phyloP scores from a whole-genome alignment of 2,113 vertebrate genomes.

The Entomyzon cyanotis region DNA sequence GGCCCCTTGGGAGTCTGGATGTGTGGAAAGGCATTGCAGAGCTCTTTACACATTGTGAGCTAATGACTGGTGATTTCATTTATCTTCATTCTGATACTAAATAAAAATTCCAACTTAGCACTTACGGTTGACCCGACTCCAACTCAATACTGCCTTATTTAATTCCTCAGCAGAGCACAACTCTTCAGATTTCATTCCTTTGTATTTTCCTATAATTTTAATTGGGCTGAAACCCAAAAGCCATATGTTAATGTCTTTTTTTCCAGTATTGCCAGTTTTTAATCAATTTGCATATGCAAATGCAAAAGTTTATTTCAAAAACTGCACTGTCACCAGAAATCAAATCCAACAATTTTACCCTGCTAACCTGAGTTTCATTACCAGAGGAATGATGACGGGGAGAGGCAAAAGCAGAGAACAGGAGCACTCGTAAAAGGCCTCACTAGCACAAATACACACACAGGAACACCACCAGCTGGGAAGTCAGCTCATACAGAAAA shows the following conservation, averaged over 20 bases:
- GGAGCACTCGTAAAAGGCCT: background rate
- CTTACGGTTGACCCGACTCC: background rate
- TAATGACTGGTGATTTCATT: constrained; percentile 62
- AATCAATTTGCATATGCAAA: background rate
- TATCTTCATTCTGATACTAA: constrained; percentile 49
- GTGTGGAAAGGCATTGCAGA: background rate
- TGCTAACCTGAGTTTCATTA: background rate
- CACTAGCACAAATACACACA: background rate
- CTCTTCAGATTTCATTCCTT: background rate
- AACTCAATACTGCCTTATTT: background rate
- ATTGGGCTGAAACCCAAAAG: background rate
- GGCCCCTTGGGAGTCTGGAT: background rate
- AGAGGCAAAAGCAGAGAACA: background rate
- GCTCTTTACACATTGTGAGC: constrained; percentile 10
- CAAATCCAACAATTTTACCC: background rate
- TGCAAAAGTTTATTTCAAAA: background rate
- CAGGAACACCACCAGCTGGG: background rate
- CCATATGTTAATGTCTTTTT: background rate
- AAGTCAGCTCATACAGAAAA: background rate
- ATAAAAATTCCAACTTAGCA: background rate
- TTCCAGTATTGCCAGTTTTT: background rate
- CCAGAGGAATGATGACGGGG: background rate
- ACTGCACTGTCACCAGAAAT: background rate
- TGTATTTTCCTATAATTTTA: background rate
- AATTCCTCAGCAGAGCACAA: background rate